phyloP scores from a whole-genome alignment of 2,113 vertebrate species.

The Murina feae region DNA sequence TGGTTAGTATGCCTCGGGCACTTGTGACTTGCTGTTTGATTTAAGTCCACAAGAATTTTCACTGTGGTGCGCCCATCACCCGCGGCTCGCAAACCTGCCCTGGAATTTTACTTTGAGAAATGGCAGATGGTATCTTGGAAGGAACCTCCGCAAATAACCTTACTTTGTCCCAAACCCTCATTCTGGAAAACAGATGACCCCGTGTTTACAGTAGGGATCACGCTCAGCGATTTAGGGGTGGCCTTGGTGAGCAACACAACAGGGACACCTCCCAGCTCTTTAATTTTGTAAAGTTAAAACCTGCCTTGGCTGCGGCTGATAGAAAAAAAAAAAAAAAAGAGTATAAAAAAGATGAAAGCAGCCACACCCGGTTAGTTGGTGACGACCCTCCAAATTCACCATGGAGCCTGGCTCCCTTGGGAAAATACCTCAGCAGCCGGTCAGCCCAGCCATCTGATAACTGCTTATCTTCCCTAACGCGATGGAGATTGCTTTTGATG shows the following conservation, averaged over 20 bases:
- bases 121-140: not conserved
- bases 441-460: not conserved
- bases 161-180: not conserved
- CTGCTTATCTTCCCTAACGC: not conserved
- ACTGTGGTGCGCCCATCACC: rapidly evolving
- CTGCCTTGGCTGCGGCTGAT: not conserved
- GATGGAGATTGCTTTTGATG: not conserved
- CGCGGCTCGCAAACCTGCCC: not conserved
- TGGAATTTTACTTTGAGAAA: not conserved
- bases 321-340: not conserved
- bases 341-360: not conserved
- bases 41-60: not conserved
- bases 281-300: not conserved
- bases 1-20: not conserved
- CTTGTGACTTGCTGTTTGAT: not conserved
- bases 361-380: not conserved
- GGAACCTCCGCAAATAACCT: not conserved
- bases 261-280: not conserved
- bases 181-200: not conserved
- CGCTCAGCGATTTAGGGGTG: not conserved
- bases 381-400: not conserved
- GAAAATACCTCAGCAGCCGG: not conserved
- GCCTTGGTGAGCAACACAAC: not conserved
- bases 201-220: not conserved
- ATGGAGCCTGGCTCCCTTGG: not conserved